Base-by-base conservation (phyloP, 2,113 vertebrate species). In the Corydoras sp. region DNA sequence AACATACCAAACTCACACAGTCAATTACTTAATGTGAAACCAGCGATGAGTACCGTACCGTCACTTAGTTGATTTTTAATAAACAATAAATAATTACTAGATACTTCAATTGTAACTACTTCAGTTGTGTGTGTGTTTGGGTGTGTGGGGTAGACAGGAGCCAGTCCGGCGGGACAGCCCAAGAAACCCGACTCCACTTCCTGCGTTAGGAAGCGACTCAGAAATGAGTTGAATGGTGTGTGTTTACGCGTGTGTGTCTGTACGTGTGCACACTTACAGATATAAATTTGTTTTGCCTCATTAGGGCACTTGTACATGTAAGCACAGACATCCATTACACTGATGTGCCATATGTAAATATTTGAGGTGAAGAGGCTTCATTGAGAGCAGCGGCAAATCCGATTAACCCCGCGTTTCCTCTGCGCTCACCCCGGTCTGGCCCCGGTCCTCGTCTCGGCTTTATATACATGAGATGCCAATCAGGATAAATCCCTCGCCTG, bases 311-410 rank as follows among this genome's bases (percentile, higher is more conserved):
- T 76, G 64, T 56, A 58, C 30, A 53, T 80, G 74, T 81, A 72
- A 79, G 86, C 82, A 87, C 83, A 85, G 83, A 87, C 88, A 83
- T 88, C 86, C 77, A 79, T 85, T 86, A 85, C 85, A 78, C 77
- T 86, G 84, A 88, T 80, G 85, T 85, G 84, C 84, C 80, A 87
- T 85, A 83, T 84, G 81, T 86, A 89, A 87, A 89, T 88, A 89
- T 87, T 89, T 86, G 79, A 86, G 86, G 83, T 86, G 82, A 84
- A 89, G 82, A 79, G 78, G 76, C 76, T 86, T 87, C 71, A 70
- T 78, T 81, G 68, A 81, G 65, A 84, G 79, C 79, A 81, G 80
- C 86, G 83, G 88, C 83, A 87, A 89, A 89, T 90, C 82, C 80
- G 85, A 89, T 89, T 86, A 89, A 86, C 85, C 80, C 80, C 71